Conservation (phyloP, 2,888 invertebrate species). For the Amorpha juglandis region DNA sequence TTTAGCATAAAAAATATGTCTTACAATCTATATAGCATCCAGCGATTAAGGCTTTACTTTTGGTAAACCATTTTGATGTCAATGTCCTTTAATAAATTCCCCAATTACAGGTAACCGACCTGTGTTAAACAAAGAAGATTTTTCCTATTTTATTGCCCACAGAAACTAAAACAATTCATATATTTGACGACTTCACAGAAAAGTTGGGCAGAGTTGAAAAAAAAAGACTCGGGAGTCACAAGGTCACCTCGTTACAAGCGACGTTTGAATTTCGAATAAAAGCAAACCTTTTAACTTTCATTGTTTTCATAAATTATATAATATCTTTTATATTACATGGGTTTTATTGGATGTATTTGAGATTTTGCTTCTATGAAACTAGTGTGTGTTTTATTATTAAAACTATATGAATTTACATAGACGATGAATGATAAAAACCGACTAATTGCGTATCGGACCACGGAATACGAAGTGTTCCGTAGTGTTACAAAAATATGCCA, state of each 20-base stretch:
- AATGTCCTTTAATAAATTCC: not conserved
- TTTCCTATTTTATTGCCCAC: not conserved
- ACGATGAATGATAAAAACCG: no score
- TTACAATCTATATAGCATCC: no score
- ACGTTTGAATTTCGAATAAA: not conserved
- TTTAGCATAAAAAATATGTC: no score
- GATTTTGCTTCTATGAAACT: not conserved
- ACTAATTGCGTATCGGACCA: no score
- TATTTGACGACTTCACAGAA: constrained; percentile 5
- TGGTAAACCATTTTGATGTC: not conserved
- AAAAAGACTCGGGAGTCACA: not conserved
- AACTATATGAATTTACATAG: no score
- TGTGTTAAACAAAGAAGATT: not conserved
- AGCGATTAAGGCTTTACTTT: no score
- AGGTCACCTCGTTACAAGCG: not conserved
- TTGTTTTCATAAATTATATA: constrained; percentile 4
- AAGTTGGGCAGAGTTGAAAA: constrained; percentile 10
- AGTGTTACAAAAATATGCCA: no score
- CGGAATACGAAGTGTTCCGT: no score
- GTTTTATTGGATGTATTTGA: not conserved
- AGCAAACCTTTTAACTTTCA: constrained; percentile 5
- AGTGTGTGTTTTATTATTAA: no score
- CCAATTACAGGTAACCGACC: not conserved
- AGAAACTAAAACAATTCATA: constrained; percentile 12
- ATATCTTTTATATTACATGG: not conserved